These are phyloP conservation scores for Brachionus manjavacas DNA, from an alignment of 1,140 invertebrate genomes.

Conservation along the genomic window DNA sequence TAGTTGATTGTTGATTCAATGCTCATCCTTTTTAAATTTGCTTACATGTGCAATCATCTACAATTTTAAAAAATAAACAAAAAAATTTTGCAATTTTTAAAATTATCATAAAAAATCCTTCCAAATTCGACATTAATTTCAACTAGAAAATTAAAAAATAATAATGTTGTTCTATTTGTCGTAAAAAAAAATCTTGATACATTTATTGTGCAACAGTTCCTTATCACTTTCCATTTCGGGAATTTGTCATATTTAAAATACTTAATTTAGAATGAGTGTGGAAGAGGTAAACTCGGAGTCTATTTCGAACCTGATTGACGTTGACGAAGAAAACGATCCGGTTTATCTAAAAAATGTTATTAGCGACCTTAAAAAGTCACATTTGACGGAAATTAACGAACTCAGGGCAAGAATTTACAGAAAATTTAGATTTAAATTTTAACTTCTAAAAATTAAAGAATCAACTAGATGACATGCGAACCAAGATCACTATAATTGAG, in stretches of 20 bases:
- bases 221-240: background rate
- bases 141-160: background rate
- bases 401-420: background rate
- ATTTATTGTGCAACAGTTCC: background rate
- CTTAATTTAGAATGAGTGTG: background rate
- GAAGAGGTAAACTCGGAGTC: background rate
- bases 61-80: background rate
- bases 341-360: background rate
- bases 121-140: background rate
- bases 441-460: background rate
- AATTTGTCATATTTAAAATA: background rate
- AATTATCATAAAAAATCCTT: slow-evolving; percentile 35
- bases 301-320: background rate
- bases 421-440: background rate
- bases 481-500: slow-evolving; percentile 16
- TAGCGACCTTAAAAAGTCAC: background rate
- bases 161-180: background rate
- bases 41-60: slow-evolving; percentile 6
- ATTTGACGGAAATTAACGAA: slow-evolving; percentile 12
- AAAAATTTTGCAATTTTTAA: slow-evolving; percentile 21
- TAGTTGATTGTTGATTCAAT: background rate
- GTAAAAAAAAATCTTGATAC: background rate
- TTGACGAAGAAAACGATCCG: background rate
- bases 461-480: slow-evolving; percentile 39
- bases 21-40: background rate